phyloP scores from a whole-genome alignment of 1,140 invertebrate species.

The Meloidogyne exigua region DNA sequence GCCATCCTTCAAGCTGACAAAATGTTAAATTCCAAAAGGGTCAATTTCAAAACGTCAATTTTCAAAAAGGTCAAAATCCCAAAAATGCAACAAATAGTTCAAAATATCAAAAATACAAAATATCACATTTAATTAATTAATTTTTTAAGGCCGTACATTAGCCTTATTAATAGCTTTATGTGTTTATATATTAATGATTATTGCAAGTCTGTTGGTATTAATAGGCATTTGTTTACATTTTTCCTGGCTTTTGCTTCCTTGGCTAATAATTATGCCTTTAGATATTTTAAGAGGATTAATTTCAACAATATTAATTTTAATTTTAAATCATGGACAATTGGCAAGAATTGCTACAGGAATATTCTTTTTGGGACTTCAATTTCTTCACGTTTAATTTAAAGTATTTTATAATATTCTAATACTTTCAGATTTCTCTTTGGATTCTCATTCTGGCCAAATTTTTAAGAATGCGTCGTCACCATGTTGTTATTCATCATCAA shows the following conservation, averaged over 20 bases:
- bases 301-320: conserved; percentile 58
- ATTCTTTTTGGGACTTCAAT: conserved; percentile 63
- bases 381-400: conserved; percentile 52
- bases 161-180: conserved; percentile 49
- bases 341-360: conserved; percentile 61
- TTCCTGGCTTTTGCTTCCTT: conserved; percentile 61
- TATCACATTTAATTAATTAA: too few relatives aligned
- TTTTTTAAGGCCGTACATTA: conserved; percentile 45
- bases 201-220: conserved; percentile 55
- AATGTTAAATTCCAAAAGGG: too few relatives aligned
- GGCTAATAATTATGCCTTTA: conserved; percentile 56
- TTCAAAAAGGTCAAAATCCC: too few relatives aligned
- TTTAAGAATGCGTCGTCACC: conserved; percentile 59
- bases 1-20: too few relatives aligned
- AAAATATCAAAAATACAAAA: too few relatives aligned
- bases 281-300: conserved; percentile 61
- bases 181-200: conserved; percentile 51
- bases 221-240: conserved; percentile 26
- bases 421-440: conserved; percentile 51
- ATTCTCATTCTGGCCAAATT: conserved; percentile 62
- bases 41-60: too few relatives aligned
- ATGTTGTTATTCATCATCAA: conserved; percentile 28
- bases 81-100: too few relatives aligned
- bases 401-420: neutral
- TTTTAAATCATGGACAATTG: conserved; percentile 57